Conservation (phyloP, 1,140 invertebrate genomes). For the Luehdorfia chinensis region DNA sequence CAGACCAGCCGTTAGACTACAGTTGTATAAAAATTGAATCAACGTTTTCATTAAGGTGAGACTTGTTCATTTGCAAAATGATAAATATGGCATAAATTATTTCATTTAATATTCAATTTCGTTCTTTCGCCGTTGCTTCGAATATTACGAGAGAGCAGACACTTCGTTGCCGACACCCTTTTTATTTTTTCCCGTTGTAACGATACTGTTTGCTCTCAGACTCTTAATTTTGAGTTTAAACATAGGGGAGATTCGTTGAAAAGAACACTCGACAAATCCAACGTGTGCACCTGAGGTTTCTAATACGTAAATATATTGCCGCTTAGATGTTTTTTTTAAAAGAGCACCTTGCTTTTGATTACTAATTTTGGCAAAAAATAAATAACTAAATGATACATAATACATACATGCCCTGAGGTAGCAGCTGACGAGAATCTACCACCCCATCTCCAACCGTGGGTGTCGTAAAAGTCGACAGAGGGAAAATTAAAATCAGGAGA, state of each 20-base stretch:
- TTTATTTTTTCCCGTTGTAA: slow-evolving; percentile 59
- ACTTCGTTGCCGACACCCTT: slow-evolving; percentile 67
- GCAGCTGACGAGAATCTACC: no score
- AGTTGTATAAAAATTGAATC: slow-evolving; percentile 37
- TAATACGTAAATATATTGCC: slow-evolving; percentile 10
- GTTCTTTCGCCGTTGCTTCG: slow-evolving; percentile 62
- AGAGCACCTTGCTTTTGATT: no score
- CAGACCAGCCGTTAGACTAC: neutral
- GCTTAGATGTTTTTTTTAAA: slow-evolving; percentile 8
- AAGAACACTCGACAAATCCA: slow-evolving; percentile 66
- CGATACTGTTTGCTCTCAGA: slow-evolving; percentile 67
- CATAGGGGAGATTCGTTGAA: slow-evolving; percentile 63
- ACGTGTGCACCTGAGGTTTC: slow-evolving; percentile 40
- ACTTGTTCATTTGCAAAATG: slow-evolving; percentile 73
- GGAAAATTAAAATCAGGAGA: no score
- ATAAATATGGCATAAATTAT: slow-evolving; percentile 77
- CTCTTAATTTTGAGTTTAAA: slow-evolving; percentile 73
- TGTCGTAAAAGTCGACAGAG: no score
- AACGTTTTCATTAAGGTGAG: slow-evolving; percentile 74
- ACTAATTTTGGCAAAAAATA: no score
- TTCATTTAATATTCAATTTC: slow-evolving; percentile 77
- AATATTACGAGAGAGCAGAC: slow-evolving; percentile 59
- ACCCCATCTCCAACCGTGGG: no score
- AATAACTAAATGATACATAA: no score
- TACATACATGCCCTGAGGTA: no score